Evolutionary conservation across 1,140 invertebrate species (phyloP).

Genomic region (Papilio xuthus): DNA sequence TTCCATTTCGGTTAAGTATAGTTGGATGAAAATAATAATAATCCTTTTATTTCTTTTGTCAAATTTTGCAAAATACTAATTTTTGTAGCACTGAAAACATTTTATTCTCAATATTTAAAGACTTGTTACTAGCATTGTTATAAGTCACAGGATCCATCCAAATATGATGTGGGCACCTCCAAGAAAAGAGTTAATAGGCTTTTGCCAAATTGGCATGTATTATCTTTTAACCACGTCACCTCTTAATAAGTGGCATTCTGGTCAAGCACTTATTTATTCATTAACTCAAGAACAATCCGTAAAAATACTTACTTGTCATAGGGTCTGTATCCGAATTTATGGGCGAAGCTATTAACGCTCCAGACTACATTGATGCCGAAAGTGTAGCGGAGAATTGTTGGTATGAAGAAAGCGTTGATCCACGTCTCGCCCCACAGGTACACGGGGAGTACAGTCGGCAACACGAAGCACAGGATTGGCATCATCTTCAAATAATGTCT

Average conservation of each 20-base stretch:
- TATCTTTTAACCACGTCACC: neutral
- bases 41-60: neutral
- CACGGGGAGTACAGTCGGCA: constrained; percentile 88
- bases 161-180: neutral
- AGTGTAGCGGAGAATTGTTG: constrained; percentile 85
- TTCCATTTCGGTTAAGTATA: constrained; percentile 3
- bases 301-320: constrained; percentile 85
- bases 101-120: neutral
- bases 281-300: neutral
- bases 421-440: constrained; percentile 87
- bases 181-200: neutral
- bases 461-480: constrained; percentile 86
- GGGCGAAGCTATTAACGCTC: constrained; percentile 89
- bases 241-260: neutral
- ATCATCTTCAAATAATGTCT: constrained; percentile 89
- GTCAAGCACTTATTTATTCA: neutral
- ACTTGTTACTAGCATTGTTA: neutral
- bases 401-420: constrained; percentile 84
- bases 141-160: neutral
- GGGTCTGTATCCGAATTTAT: constrained; percentile 87
- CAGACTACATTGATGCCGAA: constrained; percentile 87
- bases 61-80: neutral
- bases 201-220: neutral
- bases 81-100: neutral
- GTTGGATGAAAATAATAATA: constrained; percentile 10